A percentile compares a stretch with the other conserved stretches of the same genome.
These are phyloP conservation scores for Trilocha varians DNA, from an alignment of 2,888 invertebrate genomes.

Conservation along the genomic window DNA sequence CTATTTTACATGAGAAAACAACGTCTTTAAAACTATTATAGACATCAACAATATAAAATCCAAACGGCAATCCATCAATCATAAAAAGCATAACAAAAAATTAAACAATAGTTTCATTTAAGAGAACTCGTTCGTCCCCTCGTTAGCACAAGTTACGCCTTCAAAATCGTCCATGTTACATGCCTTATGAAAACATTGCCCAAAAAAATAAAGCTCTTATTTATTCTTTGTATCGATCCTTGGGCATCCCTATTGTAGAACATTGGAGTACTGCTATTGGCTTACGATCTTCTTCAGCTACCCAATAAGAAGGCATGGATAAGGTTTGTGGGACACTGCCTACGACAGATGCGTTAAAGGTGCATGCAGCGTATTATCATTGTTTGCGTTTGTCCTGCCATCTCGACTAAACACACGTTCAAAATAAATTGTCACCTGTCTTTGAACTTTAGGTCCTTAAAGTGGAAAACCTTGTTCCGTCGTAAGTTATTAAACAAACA, in stretches of 20 bases:
- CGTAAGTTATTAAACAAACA: no score
- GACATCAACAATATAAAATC: no score
- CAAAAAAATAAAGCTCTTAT: slow-evolving; percentile 3
- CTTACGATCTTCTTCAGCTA: slow-evolving; percentile 20
- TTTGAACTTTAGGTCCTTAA: background rate
- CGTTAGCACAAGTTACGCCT: slow-evolving; percentile 11
- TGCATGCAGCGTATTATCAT: slow-evolving; percentile 31
- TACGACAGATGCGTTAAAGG: slow-evolving; percentile 48
- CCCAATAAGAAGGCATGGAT: slow-evolving; percentile 45
- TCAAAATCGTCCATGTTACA: slow-evolving; percentile 4
- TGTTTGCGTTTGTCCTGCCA: slow-evolving; percentile 30
- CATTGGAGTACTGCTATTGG: slow-evolving; percentile 38
- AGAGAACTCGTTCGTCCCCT: slow-evolving; percentile 14
- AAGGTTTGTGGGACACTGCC: slow-evolving; percentile 25
- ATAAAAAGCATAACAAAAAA: background rate
- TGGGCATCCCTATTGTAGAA: slow-evolving; percentile 37
- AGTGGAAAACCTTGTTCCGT: no score
- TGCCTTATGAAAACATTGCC: slow-evolving; percentile 7
- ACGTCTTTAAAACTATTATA: no score
- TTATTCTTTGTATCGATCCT: slow-evolving; percentile 10
- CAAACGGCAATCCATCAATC: background rate
- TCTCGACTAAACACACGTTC: slow-evolving; percentile 25
- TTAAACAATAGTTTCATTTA: background rate
- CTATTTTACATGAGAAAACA: no score
- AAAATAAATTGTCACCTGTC: slow-evolving; percentile 38